Evolutionary conservation across 2,113 vertebrate species (phyloP).

Genomic region (Oryzias javanicus): DNA sequence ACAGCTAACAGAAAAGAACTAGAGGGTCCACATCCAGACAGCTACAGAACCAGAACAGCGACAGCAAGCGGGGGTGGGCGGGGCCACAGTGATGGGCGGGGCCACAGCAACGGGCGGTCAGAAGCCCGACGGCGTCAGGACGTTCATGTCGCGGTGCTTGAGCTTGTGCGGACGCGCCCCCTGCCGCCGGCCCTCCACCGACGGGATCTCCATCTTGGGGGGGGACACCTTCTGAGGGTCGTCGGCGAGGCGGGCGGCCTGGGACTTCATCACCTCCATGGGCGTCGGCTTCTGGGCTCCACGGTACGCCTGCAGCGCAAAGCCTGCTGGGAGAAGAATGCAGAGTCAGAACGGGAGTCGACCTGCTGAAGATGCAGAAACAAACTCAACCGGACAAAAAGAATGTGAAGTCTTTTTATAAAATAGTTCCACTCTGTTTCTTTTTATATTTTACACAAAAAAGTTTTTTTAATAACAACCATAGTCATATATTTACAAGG

Average conservation of each 20-base stretch:
- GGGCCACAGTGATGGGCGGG: slow-evolving; percentile 6
- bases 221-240: slow-evolving; percentile 78
- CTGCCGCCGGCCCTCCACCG: slow-evolving; percentile 77
- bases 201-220: slow-evolving; percentile 88
- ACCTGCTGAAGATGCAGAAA: no score
- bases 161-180: slow-evolving; percentile 83
- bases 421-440: no score
- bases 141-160: slow-evolving; percentile 87
- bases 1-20: no score
- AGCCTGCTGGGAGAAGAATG: slow-evolving; percentile 75
- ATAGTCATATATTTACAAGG: no score
- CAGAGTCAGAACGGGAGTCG: no score
- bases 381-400: no score
- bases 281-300: slow-evolving; percentile 89
- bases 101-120: slow-evolving; percentile 34
- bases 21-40: no score
- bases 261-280: slow-evolving; percentile 90
- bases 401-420: no score
- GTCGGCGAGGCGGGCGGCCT: slow-evolving; percentile 80
- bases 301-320: slow-evolving; percentile 86
- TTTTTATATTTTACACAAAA: no score
- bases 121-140: slow-evolving; percentile 90
- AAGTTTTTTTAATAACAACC: no score
- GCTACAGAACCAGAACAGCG: no score
- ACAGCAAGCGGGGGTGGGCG: not conserved